These are phyloP conservation scores for Sesia apiformis DNA, from an alignment of 2,888 invertebrate species.

Conservation along the genomic window DNA sequence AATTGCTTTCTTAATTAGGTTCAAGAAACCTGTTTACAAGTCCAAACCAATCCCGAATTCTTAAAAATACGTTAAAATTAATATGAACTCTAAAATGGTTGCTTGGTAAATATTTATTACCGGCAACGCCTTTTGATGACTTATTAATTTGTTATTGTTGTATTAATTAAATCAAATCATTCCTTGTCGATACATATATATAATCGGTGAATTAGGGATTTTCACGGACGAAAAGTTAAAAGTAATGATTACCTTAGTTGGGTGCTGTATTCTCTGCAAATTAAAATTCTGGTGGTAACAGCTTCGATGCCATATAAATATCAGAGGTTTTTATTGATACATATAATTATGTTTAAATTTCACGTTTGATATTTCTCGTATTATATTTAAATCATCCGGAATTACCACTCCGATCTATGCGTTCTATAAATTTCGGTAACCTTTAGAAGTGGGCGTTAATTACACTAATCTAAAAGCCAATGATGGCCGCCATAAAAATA, in stretches of 20 bases:
- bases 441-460: constrained; percentile 37
- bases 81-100: constrained; percentile 17
- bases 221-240: no score
- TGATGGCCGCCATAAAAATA: constrained; percentile 29
- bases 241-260: no score
- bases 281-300: no score
- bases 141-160: constrained; percentile 8
- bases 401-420: neutral
- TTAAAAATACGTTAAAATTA: constrained; percentile 21
- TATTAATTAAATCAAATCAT: neutral
- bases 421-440: constrained; percentile 7
- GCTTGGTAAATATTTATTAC: constrained; percentile 3
- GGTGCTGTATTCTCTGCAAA: no score
- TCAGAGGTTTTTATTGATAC: no score
- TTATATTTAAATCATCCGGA: neutral
- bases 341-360: no score
- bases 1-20: constrained; percentile 68
- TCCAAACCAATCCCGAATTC: constrained; percentile 30
- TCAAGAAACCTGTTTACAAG: constrained; percentile 33
- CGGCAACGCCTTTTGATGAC: constrained; percentile 12
- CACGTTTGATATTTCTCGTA: no score
- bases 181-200: neutral
- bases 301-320: no score
- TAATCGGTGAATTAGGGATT: no score
- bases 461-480: constrained; percentile 28